These are phyloP conservation scores for Okapia johnstoni DNA, from an alignment of 2,113 vertebrate species.

Conservation along the genomic window DNA sequence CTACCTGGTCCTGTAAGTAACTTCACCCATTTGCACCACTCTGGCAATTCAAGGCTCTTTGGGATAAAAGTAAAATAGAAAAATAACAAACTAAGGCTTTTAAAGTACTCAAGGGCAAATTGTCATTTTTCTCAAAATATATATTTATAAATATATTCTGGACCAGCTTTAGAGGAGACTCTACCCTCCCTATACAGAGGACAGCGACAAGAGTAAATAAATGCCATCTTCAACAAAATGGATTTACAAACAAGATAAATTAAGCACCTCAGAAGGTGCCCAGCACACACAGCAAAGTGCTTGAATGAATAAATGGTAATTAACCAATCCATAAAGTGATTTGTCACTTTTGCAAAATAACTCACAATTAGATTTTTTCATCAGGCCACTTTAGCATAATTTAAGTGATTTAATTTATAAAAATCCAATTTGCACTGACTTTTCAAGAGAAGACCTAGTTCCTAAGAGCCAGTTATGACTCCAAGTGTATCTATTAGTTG, in stretches of 20 bases:
- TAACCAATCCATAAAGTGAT: background rate
- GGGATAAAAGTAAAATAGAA: background rate
- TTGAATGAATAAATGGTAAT: background rate
- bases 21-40: background rate
- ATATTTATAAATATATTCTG: background rate
- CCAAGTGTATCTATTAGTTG: background rate
- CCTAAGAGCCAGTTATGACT: background rate
- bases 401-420: background rate
- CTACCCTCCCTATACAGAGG: background rate
- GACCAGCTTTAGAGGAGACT: background rate
- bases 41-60: too few relatives aligned
- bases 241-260: background rate
- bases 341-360: constrained; percentile 11
- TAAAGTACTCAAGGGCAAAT: background rate
- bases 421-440: background rate
- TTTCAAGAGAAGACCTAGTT: background rate
- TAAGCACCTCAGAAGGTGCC: background rate
- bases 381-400: background rate
- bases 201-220: background rate
- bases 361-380: background rate
- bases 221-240: background rate
- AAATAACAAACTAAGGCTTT: background rate
- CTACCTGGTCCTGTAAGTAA: fast-evolving
- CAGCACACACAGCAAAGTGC: background rate
- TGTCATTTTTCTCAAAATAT: background rate